phyloP scores from a whole-genome alignment of 2,797 vertebrate species.

The Melopsittacus undulatus region DNA sequence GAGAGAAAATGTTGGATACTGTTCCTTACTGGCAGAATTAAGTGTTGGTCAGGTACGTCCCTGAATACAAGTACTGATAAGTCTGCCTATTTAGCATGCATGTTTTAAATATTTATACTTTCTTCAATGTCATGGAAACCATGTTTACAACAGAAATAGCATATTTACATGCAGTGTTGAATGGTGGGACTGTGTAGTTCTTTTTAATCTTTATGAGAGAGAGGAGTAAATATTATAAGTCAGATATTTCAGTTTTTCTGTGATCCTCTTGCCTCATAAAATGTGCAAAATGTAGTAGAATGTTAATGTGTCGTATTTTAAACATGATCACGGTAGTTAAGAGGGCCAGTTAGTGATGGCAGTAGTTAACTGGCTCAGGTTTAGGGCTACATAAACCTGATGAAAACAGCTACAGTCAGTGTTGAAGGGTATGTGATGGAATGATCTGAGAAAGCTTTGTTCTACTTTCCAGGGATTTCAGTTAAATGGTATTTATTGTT shows the following conservation, averaged over 20 bases:
- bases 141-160: accelerated
- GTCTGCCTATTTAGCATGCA: background rate
- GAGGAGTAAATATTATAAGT: background rate
- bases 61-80: background rate
- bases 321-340: background rate
- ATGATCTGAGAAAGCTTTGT: background rate
- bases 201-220: background rate
- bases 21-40: background rate
- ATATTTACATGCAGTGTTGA: background rate
- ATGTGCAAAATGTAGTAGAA: background rate
- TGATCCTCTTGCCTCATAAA: background rate
- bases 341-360: accelerated
- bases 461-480: background rate
- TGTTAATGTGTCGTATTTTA: background rate
- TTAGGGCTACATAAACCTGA: background rate
- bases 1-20: background rate
- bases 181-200: background rate
- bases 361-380: background rate
- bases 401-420: background rate
- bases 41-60: background rate
- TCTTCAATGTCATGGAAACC: background rate
- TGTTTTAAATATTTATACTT: accelerated
- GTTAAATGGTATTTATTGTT: background rate
- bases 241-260: background rate
- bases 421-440: accelerated